Percentiles rank a stretch among this genome's conserved stretches.
Conservation (phyloP, 2,888 invertebrate genomes). For the Drosophila aldrichi region DNA sequence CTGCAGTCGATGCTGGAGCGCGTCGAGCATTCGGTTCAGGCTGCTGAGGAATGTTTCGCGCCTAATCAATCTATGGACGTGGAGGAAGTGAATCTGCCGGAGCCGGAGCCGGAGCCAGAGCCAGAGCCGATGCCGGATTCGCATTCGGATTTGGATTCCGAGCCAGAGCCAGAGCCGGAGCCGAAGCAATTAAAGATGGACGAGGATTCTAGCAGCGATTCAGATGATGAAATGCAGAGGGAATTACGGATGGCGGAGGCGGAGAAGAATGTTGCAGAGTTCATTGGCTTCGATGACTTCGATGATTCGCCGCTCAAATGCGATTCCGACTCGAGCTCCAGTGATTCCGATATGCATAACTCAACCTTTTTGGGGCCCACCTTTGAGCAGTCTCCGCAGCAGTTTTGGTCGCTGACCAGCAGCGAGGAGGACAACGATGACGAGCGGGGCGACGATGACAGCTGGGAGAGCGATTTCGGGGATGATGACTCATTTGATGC, state of each 20-base stretch:
- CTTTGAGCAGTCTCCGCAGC: constrained; percentile 15
- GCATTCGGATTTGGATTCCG: no score
- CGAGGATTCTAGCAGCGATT: neutral
- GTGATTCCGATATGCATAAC: neutral
- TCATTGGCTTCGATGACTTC: neutral
- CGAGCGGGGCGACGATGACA: constrained; percentile 17
- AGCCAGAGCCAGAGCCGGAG: neutral
- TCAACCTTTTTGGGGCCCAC: constrained; percentile 5
- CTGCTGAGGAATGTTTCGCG: neutral
- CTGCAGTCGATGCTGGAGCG: neutral
- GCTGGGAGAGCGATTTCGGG: constrained; percentile 27
- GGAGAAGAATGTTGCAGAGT: neutral
- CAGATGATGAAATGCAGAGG: neutral
- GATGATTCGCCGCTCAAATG: neutral
- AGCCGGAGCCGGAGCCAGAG: neutral
- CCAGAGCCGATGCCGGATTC: no score
- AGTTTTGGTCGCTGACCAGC: constrained; percentile 23
- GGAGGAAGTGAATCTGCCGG: no score
- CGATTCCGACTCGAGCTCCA: neutral
- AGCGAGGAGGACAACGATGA: constrained; percentile 17
- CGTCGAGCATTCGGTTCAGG: neutral
- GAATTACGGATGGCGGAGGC: neutral
- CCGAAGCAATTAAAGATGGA: neutral
- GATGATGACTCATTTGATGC: constrained; percentile 24
- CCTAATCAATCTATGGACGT: accelerated